Evolutionary conservation across 1,140 invertebrate species (phyloP).

Genomic region (Mactra quadrangularis): DNA sequence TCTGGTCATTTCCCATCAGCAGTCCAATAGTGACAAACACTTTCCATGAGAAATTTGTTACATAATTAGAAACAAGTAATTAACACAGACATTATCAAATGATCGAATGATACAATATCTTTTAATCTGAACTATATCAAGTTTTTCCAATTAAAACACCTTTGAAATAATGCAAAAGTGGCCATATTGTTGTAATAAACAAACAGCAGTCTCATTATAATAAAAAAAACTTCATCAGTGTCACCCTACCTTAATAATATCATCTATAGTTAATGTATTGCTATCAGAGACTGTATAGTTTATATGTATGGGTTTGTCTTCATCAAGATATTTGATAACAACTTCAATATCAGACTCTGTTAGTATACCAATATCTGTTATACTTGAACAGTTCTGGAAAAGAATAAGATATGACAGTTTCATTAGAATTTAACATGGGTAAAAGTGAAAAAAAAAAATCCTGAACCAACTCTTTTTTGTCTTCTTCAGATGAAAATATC

Average conservation of each 20-base stretch:
- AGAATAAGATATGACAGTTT: neutral
- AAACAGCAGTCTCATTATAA: too few relatives aligned
- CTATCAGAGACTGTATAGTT: neutral
- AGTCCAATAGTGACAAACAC: too few relatives aligned
- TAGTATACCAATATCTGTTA: neutral
- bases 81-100: too few relatives aligned
- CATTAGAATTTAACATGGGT: neutral
- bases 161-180: too few relatives aligned
- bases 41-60: too few relatives aligned
- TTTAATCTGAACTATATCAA: too few relatives aligned
- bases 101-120: too few relatives aligned
- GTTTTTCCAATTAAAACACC: too few relatives aligned
- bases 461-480: neutral
- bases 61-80: too few relatives aligned
- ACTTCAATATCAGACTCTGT: neutral
- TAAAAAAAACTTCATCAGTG: too few relatives aligned
- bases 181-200: too few relatives aligned
- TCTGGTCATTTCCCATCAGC: too few relatives aligned
- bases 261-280: neutral
- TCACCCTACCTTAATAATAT: constrained; percentile 17
- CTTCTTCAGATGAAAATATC: neutral
- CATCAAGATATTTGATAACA: neutral
- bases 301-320: constrained; percentile 14
- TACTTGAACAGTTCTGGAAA: constrained; percentile 29
- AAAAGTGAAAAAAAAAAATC: neutral